These are phyloP conservation scores for Beris morrisii DNA, from an alignment of 2,888 invertebrate genomes.

Conservation along the genomic window DNA sequence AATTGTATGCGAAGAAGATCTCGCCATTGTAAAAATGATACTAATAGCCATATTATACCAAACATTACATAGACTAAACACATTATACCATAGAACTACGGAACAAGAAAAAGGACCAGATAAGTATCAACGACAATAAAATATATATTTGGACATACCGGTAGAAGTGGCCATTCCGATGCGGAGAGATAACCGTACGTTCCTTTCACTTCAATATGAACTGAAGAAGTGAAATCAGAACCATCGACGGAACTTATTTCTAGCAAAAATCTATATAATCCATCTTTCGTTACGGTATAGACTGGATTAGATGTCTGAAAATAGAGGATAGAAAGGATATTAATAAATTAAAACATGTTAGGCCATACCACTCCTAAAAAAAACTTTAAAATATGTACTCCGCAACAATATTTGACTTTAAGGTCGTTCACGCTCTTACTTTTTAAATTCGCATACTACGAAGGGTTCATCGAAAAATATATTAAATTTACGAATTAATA, in stretches of 20 bases:
- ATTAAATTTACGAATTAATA: too few species aligned
- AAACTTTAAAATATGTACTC: too few species aligned
- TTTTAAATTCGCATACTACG: too few species aligned
- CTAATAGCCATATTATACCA: slow-evolving; percentile 78
- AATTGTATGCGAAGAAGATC: slow-evolving; percentile 91
- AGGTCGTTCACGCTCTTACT: too few species aligned
- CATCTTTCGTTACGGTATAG: slow-evolving; percentile 66
- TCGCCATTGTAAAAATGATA: slow-evolving; percentile 85
- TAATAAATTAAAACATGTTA: background rate
- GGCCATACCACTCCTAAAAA: too few species aligned
- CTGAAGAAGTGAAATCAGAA: slow-evolving; percentile 61
- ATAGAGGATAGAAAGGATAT: background rate
- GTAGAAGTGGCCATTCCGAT: slow-evolving; percentile 83
- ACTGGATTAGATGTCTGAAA: slow-evolving; percentile 57
- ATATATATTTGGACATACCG: slow-evolving; percentile 59
- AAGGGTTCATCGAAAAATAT: too few species aligned
- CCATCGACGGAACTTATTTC: slow-evolving; percentile 55
- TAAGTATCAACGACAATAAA: too few species aligned
- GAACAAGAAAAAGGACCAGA: slow-evolving; percentile 2
- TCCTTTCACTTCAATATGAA: slow-evolving; percentile 73
- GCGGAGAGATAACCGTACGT: slow-evolving; percentile 84
- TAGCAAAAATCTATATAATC: slow-evolving; percentile 68
- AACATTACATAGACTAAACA: slow-evolving; percentile 83
- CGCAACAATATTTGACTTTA: too few species aligned
- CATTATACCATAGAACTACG: slow-evolving; percentile 86